Evolutionary conservation across 2,888 invertebrate species (phyloP), one percentile per base, ranked within the genome.

Genomic region (Polyommatus iphigenia): DNA sequence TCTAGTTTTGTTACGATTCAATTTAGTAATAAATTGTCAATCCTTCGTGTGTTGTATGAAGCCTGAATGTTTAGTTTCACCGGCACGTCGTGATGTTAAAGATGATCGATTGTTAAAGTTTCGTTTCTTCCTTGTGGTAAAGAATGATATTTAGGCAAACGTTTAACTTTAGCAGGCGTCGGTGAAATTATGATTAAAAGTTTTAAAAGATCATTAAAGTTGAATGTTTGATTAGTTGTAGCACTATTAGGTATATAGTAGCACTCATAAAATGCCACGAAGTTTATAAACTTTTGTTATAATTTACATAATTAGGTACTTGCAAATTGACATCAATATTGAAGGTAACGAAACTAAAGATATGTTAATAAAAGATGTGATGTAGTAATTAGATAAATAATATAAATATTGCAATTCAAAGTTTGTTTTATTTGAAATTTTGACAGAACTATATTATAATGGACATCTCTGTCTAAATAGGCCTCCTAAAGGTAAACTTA

Each of bases 321-420:
- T 67, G 67, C 67, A 29, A 29, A 67, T 67, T 29, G 4, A 67
- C 15, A 5, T 29, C 15, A 67, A 67, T 29, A 2, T 67, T 32
- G 15, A 67, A 67, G 0, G 67, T 67, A 13, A 18, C 15, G 29
- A 67, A 67, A 67, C 10, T 32, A 67, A 67, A 6, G 15, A 67
- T 67, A 67, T 29, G 67, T 32, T 67, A 32, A 67, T 67, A 18
- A 67, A 67, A 29, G 62, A 67, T 67, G 67, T 67, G 67, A 67
- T 67, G 67, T 67, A 67, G 67, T 67, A 32, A 32, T 4, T 67
- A 67, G 67, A 10, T 32, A 67, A 32, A 67, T 67, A 32, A 29
- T 67, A 67, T 67, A 32, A 67, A 32, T 67, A 67, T 67, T 67
- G 67, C 67, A 67, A 67, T 67, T 67, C 29, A 29, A 67, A 67